phyloP scores from a whole-genome alignment of 2,113 vertebrate genomes.

The Rostratula benghalensis region DNA sequence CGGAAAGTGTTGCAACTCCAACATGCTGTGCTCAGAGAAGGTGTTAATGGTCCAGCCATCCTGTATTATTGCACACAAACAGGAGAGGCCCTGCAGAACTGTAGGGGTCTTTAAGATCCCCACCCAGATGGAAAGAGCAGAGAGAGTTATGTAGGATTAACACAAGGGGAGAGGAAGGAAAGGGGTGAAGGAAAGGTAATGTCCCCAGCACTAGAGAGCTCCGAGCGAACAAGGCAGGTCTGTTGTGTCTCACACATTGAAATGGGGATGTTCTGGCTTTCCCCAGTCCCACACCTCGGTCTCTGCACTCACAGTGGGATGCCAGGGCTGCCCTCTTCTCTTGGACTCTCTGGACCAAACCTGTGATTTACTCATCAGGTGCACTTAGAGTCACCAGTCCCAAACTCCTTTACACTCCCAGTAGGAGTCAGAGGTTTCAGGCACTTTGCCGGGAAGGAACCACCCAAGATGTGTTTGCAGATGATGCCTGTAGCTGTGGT shows the following conservation, averaged over 20 bases:
- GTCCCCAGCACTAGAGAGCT: neutral
- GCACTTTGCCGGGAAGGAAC: neutral
- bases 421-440: neutral
- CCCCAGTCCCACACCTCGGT: accelerated
- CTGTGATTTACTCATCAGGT: neutral
- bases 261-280: neutral
- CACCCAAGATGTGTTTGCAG: neutral
- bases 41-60: constrained; percentile 60
- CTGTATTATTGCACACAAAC: constrained; percentile 45
- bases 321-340: neutral
- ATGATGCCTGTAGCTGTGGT: neutral
- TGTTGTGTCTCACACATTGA: constrained; percentile 2
- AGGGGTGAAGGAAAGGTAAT: constrained; percentile 10
- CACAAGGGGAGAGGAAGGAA: constrained; percentile 25
- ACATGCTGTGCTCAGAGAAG: constrained; percentile 50
- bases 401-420: neutral
- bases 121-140: constrained; percentile 42
- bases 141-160: constrained; percentile 38
- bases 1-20: constrained; percentile 38
- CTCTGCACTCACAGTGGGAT: neutral
- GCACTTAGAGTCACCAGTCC: neutral
- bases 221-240: constrained; percentile 9
- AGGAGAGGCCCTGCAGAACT: constrained; percentile 41
- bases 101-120: constrained; percentile 42
- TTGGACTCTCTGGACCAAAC: neutral